Evolutionary conservation across 1,140 invertebrate genomes (phyloP), one percentile per base, ranked within the genome.

Genomic region (Charaxes varanes): DNA sequence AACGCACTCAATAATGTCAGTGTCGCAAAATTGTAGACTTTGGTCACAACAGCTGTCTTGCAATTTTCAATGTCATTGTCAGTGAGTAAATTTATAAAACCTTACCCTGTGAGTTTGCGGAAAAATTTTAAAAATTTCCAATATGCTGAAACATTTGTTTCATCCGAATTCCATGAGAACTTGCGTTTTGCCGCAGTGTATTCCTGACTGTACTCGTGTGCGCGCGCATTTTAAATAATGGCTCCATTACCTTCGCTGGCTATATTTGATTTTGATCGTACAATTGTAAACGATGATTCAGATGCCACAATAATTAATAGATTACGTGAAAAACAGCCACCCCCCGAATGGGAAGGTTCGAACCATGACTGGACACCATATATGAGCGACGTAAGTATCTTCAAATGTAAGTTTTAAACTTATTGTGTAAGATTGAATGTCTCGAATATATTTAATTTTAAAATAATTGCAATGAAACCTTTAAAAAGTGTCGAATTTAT

Each of bases 181-280:
- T n/a, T n/a, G n/a, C n/a, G 23, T 26, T 23, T 22, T 14, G 33
- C 12, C 15, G 41, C 32, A 43, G 41, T 44, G 27, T 1, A 12
- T 31, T 36, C 2, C 4, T 17, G 7, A 23, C 33, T 4, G 23
- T 10, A 14, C 4, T 6, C 12, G 36, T 22, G 59, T 52, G 48
- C 56, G 62, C 54, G 60, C 52, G 56, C 38, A 48, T 47, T 55
- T 57, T 44, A 24, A 61, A 44, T 18, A 5, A 62, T 76, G 73
- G 38, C 28, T 31, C 11, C 28, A 8, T 5, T 18, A 18, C 28
- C 59, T 6, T 64, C 44, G 5, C 53, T 83, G 28, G 76, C 76
- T 5, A 56, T 83, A 10, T 83, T 83, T 49, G 79, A 83, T 67
- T 83, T 83, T 42, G 79, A 83, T 46, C 66, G 70, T 33, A 83